Evolutionary conservation across 1,140 invertebrate genomes (phyloP).

Genomic region (Anthonomus grandis): DNA sequence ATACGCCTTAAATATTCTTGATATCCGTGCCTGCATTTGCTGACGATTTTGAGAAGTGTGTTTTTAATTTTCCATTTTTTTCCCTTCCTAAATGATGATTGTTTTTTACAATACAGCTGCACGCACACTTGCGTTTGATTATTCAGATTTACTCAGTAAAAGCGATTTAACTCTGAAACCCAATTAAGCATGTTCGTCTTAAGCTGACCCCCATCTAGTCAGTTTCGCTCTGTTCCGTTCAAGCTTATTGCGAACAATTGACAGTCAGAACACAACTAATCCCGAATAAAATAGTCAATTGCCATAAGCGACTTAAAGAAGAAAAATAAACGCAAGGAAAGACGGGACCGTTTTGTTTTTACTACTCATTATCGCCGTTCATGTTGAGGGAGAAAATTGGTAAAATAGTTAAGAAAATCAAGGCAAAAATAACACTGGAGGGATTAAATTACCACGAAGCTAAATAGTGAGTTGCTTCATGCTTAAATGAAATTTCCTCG

Average conservation of each 20-base stretch:
- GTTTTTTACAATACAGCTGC: no score
- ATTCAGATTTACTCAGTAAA: slow-evolving; percentile 6
- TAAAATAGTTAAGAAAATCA: not conserved
- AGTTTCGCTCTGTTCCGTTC: no score
- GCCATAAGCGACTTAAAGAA: no score
- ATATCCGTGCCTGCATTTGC: slow-evolving; percentile 6
- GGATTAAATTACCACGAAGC: no score
- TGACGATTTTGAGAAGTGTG: slow-evolving; percentile 11
- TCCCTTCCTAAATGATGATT: no score
- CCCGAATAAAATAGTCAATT: not conserved
- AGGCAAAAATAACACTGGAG: slow-evolving; percentile 3
- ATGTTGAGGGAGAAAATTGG: not conserved
- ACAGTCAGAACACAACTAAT: not conserved
- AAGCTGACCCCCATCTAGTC: no score
- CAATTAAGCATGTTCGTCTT: no score
- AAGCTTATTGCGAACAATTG: no score
- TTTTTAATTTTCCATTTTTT: slow-evolving; percentile 4
- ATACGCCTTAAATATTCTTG: slow-evolving; percentile 1
- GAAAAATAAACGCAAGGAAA: no score
- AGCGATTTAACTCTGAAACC: no score
- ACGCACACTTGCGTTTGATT: not conserved
- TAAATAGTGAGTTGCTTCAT: no score
- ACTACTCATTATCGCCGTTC: slow-evolving; percentile 9
- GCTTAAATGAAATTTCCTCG: no score
- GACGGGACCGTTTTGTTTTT: slow-evolving; percentile 6